A percentile compares a stretch with the other conserved stretches of the same genome.
Evolutionary conservation across 2,888 invertebrate species (phyloP).

Genomic region (Coecobrya sp.): DNA sequence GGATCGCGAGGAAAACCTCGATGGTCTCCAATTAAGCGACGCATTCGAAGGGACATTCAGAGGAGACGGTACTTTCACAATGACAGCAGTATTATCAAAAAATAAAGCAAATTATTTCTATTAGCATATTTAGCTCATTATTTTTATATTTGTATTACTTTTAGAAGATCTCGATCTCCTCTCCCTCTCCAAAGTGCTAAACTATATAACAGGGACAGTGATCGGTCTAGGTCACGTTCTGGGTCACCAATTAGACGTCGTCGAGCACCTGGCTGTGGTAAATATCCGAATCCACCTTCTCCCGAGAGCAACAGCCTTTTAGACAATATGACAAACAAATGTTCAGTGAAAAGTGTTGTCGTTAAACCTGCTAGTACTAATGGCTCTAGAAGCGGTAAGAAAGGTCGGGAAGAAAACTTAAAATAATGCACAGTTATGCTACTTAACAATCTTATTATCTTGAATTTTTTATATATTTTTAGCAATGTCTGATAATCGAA

Average conservation of each 20-base stretch:
- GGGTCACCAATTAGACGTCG: neutral
- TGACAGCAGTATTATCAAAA: too few relatives aligned
- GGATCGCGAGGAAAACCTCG: neutral
- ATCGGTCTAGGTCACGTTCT: slow-evolving; percentile 4
- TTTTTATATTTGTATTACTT: neutral
- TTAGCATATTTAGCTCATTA: too few relatives aligned
- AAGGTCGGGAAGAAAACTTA: neutral
- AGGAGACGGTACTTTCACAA: neutral
- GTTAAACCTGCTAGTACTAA: slow-evolving; percentile 56
- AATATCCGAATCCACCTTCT: neutral
- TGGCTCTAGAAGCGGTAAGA: neutral
- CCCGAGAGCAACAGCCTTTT: slow-evolving; percentile 28
- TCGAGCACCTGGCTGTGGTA: neutral
- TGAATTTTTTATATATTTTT: neutral
- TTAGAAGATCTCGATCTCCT: neutral
- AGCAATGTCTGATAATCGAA: slow-evolving; percentile 84
- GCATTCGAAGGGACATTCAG: neutral
- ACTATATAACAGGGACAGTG: neutral
- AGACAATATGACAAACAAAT: slow-evolving; percentile 23
- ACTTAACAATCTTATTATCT: neutral
- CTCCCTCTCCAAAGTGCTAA: neutral
- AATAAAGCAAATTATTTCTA: too few relatives aligned
- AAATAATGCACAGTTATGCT: neutral
- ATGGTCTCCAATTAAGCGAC: neutral
- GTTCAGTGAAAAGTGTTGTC: slow-evolving; percentile 71